phyloP scores from a whole-genome alignment of 1,140 invertebrate species.

The Scaptomyza pallida region DNA sequence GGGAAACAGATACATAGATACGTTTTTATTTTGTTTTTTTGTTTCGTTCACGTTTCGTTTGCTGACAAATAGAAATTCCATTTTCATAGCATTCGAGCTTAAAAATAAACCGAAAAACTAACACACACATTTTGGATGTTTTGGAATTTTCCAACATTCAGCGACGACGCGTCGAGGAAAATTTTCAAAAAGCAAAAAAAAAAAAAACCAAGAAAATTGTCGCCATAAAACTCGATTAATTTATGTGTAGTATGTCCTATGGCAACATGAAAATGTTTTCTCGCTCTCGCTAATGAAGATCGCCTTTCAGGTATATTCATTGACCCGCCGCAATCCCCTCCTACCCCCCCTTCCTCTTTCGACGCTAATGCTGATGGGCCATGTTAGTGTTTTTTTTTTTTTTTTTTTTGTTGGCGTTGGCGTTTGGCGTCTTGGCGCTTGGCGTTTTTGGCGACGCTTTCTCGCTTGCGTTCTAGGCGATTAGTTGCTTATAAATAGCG shows the following conservation, averaged over 20 bases:
- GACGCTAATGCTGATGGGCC: not conserved
- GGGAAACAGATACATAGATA: constrained; percentile 21
- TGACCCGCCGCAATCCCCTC: too few species aligned
- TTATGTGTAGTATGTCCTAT: constrained; percentile 65
- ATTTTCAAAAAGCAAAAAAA: constrained; percentile 6
- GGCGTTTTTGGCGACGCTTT: constrained; percentile 25
- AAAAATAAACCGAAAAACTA: constrained; percentile 51
- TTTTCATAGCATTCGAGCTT: constrained; percentile 51
- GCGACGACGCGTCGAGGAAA: constrained; percentile 17
- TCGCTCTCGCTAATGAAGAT: constrained; percentile 7
- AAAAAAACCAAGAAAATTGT: constrained; percentile 34
- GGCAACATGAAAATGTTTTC: constrained; percentile 53
- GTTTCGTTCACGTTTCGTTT: constrained; percentile 17
- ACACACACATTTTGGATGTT: constrained; percentile 14
- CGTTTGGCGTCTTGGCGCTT: constrained; percentile 18
- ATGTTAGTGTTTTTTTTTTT: too few species aligned
- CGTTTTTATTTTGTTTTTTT: too few species aligned
- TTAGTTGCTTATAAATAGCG: constrained; percentile 75
- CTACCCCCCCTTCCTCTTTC: not conserved
- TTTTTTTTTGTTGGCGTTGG: not conserved
- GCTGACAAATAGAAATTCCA: constrained; percentile 77
- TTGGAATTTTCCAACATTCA: constrained; percentile 49
- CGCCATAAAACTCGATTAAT: constrained; percentile 76
- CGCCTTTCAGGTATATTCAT: constrained; percentile 28
- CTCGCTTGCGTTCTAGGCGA: constrained; percentile 62